Evolutionary conservation across 2,113 vertebrate genomes (phyloP).

Genomic region (Platysternon megacephalum): DNA sequence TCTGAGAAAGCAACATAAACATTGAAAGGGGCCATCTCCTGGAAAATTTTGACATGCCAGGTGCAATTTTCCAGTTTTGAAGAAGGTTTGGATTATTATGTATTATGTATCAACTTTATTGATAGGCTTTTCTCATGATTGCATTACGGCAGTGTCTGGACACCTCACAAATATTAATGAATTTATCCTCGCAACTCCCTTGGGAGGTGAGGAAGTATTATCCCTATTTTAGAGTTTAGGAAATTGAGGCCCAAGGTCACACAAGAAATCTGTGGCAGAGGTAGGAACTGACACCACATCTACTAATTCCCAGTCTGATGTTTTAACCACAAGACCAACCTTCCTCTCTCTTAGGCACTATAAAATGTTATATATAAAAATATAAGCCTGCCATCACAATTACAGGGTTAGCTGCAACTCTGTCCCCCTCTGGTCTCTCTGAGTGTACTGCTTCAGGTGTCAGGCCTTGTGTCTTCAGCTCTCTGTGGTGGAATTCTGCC

Average conservation of each 20-base stretch:
- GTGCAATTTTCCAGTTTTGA: neutral
- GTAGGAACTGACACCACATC: neutral
- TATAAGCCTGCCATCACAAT: neutral
- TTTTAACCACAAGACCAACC: neutral
- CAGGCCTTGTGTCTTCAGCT: neutral
- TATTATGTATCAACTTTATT: neutral
- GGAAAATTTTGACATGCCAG: neutral
- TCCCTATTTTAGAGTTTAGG: neutral
- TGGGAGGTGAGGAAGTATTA: neutral
- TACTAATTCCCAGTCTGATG: neutral
- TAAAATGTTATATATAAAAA: neutral
- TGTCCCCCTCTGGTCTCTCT: neutral
- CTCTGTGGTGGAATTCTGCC: neutral
- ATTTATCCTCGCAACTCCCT: neutral
- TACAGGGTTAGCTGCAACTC: neutral
- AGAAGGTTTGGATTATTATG: neutral
- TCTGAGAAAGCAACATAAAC: neutral
- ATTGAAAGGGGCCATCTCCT: neutral
- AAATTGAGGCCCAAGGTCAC: neutral
- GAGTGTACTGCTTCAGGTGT: neutral
- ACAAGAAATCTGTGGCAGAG: neutral
- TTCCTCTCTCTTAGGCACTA: neutral
- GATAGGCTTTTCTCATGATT: neutral
- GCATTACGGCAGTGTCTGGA: neutral
- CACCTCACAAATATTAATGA: neutral